Evolutionary conservation across 2,888 invertebrate species (phyloP).

Genomic region (Cheilosia soror): DNA sequence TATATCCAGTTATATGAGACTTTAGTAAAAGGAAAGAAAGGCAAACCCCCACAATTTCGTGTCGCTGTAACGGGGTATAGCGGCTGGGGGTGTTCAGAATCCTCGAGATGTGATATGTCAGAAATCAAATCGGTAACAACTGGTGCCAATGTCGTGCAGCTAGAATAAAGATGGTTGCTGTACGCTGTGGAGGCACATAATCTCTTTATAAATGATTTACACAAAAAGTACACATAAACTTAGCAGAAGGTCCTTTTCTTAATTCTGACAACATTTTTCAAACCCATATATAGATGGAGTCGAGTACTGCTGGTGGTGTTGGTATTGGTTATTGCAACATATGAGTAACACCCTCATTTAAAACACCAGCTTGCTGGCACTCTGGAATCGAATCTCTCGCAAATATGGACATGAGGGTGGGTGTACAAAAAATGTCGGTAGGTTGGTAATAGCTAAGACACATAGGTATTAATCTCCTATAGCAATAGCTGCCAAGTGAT

Average conservation of each 20-base stretch:
- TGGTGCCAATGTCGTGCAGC: constrained; percentile 70
- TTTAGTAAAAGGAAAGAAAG: constrained; percentile 34
- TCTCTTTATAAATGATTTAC: constrained; percentile 75
- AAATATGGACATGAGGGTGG: constrained; percentile 27
- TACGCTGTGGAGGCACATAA: constrained; percentile 42
- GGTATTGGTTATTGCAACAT: constrained; percentile 47
- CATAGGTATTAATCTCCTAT: constrained; percentile 58
- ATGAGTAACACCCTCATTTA: constrained; percentile 56
- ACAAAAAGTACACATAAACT: constrained; percentile 65
- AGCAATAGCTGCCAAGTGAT: constrained; percentile 56
- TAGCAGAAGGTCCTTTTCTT: constrained; percentile 52
- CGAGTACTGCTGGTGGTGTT: constrained; percentile 11
- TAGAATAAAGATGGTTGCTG: constrained; percentile 6
- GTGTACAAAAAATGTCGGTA: neutral
- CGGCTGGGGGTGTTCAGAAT: constrained; percentile 34
- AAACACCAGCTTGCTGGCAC: constrained; percentile 27
- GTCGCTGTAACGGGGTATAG: constrained; percentile 48
- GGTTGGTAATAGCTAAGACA: constrained; percentile 12
- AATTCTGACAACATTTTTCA: constrained; percentile 40
- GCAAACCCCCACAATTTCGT: constrained; percentile 34
- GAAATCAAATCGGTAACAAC: constrained; percentile 73
- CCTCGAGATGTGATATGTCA: constrained; percentile 71
- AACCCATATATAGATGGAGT: neutral
- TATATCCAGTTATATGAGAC: constrained; percentile 33
- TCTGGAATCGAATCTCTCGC: constrained; percentile 38